Base-by-base conservation (phyloP, 2,113 vertebrate species). In the Indicator indicator region DNA sequence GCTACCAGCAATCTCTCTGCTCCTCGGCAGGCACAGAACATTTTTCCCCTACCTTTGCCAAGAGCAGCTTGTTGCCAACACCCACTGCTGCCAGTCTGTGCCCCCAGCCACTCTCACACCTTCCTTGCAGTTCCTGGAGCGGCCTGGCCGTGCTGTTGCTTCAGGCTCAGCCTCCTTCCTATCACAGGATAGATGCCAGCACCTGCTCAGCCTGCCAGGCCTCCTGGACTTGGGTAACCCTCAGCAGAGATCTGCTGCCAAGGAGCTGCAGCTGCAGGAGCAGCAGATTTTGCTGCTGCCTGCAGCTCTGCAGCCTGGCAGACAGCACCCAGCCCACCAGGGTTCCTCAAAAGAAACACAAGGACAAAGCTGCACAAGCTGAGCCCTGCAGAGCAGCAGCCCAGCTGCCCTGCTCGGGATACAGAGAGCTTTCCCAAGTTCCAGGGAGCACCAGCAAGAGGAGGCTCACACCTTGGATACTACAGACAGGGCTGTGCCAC, bases 401-500 rank as follows among this genome's bases (percentile, higher is more conserved):
- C 16, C 21, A 4, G 56, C 46, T 12, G 19, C 33, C 21, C 69
- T 6, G 33, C 44, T 50, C 23, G 14, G 4, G 46, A 33, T 3
- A 24, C 4, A 4, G 46, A 52, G 28, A 60, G 11, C 32, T 59
- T 83, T 28, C 72, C 71, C 20, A 4, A 11, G 38, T 12, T 8
- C 30, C 5, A 2, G 6, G 86, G 7, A 79, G 55, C 1, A 2
- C 16, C 63, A n/a, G 40, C 63, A 32, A 52, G 63, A 67, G 1
- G 48, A 2, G 38, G 52, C 27, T 80, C 18, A 68, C 30, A 8
- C 30, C 24, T 23, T 2, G 26, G 3, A 23, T 23, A 16, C 73
- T 13, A 75, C 94, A 93, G 93, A 86, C 86, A 48, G 87, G 73
- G 70, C 77, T 71, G 33, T 4, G 44, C 40, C 93, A 74, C 86